Base-by-base conservation (phyloP, 2,113 vertebrate genomes). In the Capreolus pygargus region DNA sequence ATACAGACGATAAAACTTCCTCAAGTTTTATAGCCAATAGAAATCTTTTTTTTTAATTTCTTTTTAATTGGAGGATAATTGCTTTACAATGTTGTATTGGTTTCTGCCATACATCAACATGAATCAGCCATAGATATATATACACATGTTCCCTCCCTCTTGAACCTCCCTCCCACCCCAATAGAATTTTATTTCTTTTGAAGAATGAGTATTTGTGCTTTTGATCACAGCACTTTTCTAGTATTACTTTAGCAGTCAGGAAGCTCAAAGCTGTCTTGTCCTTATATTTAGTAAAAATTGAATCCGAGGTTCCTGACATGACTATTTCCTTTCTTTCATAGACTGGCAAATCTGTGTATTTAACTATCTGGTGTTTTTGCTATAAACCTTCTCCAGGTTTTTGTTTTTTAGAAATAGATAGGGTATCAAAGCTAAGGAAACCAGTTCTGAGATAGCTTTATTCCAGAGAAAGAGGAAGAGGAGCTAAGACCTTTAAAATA, bases 361-460 rank as follows among this genome's bases (percentile, higher is more conserved):
- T 94, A 90, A 45, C 52, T 39, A 5, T 55, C 45, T 87, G 76
- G n/a, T 86, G 23, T 39, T 97, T 96, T 82, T 76, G 43, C 81
- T 85, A 16, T 52, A 78, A 33, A 28, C 43, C 47, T 87, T 78
- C 61, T 70, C 16, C 9, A 86, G 43, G 12, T 30, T 70, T 74
- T 55, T 39, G 43, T 47, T 83, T 92, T 45, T 83, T 92, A 86
- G 91, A 93, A 91, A 54, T 19, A 92, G 33, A 23, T 45, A 74
- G 21, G 19, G 9, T 50, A 58, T 83, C 52, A 91, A 47, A 86
- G 10, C 54, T n/a, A 58, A 96, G 47, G 47, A 98, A 93, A 57
- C 25, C 17, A 67, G 9, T 89, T 89, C 50, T 81, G 87, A 86
- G 55, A 47, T 55, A 92, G 39, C 45, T 89, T 54, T 76, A 92